These are phyloP conservation scores for Paramuricea clavata DNA, from an alignment of 92 coral and sea anemone genomes.

Conservation along the genomic window DNA sequence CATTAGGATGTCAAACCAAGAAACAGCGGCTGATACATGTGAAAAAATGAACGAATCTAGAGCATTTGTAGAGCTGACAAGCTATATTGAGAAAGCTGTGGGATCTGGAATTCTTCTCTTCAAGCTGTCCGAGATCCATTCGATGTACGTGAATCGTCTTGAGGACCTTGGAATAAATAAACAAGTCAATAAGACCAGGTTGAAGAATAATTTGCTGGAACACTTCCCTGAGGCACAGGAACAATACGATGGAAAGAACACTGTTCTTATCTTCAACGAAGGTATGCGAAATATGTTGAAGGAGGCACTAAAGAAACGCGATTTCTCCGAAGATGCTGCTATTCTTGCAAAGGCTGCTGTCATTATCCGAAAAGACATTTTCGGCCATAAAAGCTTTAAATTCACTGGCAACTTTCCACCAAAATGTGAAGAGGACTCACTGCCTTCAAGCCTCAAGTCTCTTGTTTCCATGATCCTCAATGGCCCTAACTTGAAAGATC, in stretches of 20 bases:
- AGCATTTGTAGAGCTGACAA: conserved; percentile 51
- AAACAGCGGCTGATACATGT: background rate
- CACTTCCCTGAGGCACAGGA: conserved; percentile 33
- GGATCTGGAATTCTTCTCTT: conserved; percentile 50
- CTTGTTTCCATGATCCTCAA: background rate
- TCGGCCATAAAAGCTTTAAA: background rate
- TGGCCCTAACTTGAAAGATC: conserved; percentile 43
- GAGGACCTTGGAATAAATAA: conserved; percentile 47
- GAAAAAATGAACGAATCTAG: conserved; percentile 45
- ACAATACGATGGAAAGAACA: conserved; percentile 17
- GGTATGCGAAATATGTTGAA: background rate
- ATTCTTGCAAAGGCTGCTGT: background rate
- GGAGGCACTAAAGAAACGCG: background rate
- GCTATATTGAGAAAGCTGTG: background rate
- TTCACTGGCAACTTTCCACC: background rate
- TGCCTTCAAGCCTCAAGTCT: background rate
- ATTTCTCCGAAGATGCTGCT: background rate
- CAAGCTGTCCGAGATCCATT: conserved; percentile 40
- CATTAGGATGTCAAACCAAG: background rate
- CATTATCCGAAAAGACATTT: background rate
- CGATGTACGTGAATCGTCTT: conserved; percentile 42
- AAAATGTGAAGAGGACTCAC: background rate
- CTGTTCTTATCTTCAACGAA: background rate
- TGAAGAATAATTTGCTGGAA: conserved; percentile 44
- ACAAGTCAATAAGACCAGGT: conserved; percentile 42